Evolutionary conservation across 2,888 invertebrate genomes (phyloP), one percentile per base, ranked within the genome.

Genomic region (Antheraea yamamai): DNA sequence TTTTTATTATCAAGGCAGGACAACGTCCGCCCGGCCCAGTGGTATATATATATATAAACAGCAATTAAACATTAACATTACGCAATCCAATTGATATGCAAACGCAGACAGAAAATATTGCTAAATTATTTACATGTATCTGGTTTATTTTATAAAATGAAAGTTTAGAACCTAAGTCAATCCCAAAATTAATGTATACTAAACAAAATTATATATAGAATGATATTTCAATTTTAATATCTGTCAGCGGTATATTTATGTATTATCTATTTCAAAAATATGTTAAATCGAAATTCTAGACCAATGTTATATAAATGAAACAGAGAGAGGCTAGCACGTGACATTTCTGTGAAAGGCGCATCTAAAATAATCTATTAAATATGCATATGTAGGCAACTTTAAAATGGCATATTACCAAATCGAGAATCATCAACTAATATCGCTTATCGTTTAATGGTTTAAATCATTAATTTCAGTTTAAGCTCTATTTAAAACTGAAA

Each of bases 291-390:
- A 70, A 70, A n/a, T 20, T n/a, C 35, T 6, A n/a, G n/a, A 10
- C 7, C 16, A n/a, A 71, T n/a, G 30, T 73, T 81, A 78, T 78
- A 78, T 78, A 76, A 78, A 80, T 78, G 77, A 78, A 75, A 81
- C 82, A 85, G 85, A 83, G 76, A 85, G 78, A 39, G 76, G 77
- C 76, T 78, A 79, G 79, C 87, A 85, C 85, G 88, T 87, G 88
- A 88, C 12, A 47, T 75, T 78, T 74, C 81, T 81, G 89, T 85
- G 88, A 89, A 89, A 89, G 88, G 84, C 80, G 79, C 81, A 82
- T 85, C 82, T 81, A 79, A 85, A 83, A 82, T 83, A 87, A 83
- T 77, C 81, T 84, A 83, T 85, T 87, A 88, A 88, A 86, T 84
- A 72, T 66, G 47, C 39, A 58, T 71, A 72, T 10, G 52, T n/a